phyloP scores from a whole-genome alignment of 2,888 invertebrate species.

The Dexiosoma caninum region DNA sequence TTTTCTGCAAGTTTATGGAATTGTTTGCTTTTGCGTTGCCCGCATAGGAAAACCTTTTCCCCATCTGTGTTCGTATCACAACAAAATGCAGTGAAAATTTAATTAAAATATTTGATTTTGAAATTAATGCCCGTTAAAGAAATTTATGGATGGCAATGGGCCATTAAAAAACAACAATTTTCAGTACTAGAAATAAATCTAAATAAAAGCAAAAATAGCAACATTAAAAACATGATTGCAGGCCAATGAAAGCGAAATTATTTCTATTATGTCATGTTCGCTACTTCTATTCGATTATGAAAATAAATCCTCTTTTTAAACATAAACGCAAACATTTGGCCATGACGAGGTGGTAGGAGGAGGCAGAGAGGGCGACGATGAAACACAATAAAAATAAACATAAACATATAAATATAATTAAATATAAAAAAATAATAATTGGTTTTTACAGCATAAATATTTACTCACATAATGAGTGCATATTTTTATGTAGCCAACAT shows the following conservation, averaged over 20 bases:
- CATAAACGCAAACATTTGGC: not conserved
- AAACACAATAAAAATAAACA: too few relatives aligned
- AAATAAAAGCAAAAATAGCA: constrained; percentile 23
- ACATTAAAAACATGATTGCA: constrained; percentile 43
- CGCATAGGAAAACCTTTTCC: too few relatives aligned
- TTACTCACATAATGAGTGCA: not conserved
- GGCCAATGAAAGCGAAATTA: constrained; percentile 38
- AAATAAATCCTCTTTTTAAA: too few relatives aligned
- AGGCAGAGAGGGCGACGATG: too few relatives aligned
- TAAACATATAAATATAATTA: constrained; percentile 20
- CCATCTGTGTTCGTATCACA: too few relatives aligned
- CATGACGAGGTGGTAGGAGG: too few relatives aligned
- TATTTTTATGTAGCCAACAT: constrained; percentile 38
- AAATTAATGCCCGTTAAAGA: constrained; percentile 23
- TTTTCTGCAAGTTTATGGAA: too few relatives aligned
- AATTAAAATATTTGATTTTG: constrained; percentile 21
- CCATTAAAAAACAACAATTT: constrained; percentile 23
- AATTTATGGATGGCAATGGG: constrained; percentile 15
- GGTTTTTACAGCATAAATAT: constrained; percentile 27
- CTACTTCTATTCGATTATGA: not conserved
- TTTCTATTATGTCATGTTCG: constrained; percentile 36
- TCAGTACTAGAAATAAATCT: constrained; percentile 23
- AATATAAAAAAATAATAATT: constrained; percentile 45
- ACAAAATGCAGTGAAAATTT: not conserved
- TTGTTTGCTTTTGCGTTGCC: too few relatives aligned